These are phyloP conservation scores for Stigmatopora argus DNA, from an alignment of 2,113 vertebrate genomes.

Conservation along the genomic window DNA sequence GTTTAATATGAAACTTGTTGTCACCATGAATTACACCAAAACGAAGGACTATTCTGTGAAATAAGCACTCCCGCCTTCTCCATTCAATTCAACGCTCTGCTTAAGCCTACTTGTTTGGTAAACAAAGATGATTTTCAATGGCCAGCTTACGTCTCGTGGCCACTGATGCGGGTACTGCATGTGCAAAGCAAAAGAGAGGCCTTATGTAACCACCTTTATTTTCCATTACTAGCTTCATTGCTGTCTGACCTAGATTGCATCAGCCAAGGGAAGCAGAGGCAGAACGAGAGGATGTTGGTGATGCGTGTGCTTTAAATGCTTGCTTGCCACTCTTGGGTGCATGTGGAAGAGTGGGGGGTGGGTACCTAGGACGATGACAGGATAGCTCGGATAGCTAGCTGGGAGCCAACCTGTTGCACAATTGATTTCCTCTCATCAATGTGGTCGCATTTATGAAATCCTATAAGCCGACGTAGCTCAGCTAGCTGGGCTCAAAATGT, in stretches of 20 bases:
- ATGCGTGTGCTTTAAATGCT: constrained; percentile 16
- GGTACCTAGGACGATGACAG: constrained; percentile 26
- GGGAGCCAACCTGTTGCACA: constrained; percentile 29
- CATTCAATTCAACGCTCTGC: constrained; percentile 29
- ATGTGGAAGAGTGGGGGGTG: constrained; percentile 13
- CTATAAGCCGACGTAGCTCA: constrained; percentile 45
- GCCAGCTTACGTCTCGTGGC: constrained; percentile 50
- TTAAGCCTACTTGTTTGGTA: constrained; percentile 50
- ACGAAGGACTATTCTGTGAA: not conserved
- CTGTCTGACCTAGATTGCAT: constrained; percentile 73
- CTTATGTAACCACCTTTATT: constrained; percentile 74
- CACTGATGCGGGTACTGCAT: constrained; percentile 57
- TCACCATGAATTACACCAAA: not conserved
- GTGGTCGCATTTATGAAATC: constrained; percentile 47
- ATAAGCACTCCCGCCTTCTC: constrained; percentile 10
- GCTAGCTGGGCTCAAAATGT: constrained; percentile 17
- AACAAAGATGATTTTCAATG: constrained; percentile 59
- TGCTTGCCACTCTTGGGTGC: constrained; percentile 23
- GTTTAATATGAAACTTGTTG: constrained; percentile 6
- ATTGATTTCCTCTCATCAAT: constrained; percentile 59
- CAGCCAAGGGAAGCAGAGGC: constrained; percentile 65
- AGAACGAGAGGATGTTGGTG: constrained; percentile 61
- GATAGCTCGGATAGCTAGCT: constrained; percentile 44
- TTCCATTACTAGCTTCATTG: constrained; percentile 70
- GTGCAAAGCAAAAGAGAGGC: constrained; percentile 53